Evolutionary conservation across 2,113 vertebrate genomes (phyloP).

Genomic region (Eulemur macaco): DNA sequence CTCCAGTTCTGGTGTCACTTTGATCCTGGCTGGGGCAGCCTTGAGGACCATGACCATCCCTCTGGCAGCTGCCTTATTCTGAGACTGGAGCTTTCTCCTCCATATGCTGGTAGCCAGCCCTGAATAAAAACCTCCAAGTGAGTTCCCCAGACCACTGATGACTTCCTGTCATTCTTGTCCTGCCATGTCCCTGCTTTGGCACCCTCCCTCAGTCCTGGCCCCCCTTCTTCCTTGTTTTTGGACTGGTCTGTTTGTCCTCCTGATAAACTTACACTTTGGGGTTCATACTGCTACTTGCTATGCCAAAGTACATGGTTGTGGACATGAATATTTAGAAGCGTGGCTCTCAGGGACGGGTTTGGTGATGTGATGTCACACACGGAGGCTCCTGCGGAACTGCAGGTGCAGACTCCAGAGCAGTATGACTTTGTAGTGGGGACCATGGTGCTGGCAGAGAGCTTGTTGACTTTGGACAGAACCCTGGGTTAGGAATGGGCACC

Average conservation of each 20-base stretch:
- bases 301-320: background rate
- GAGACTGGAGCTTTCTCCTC: background rate
- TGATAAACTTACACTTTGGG: background rate
- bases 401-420: background rate
- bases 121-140: background rate
- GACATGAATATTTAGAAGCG: background rate
- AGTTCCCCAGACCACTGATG: background rate
- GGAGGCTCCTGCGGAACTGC: too few relatives aligned
- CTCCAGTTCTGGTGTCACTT: background rate
- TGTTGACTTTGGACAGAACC: background rate
- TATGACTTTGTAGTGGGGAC: background rate
- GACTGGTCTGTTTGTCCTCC: background rate
- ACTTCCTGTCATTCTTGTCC: background rate
- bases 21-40: background rate
- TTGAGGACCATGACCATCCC: accelerated
- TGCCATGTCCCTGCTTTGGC: background rate
- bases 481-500: background rate
- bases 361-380: background rate
- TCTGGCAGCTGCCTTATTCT: background rate
- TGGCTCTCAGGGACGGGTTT: background rate
- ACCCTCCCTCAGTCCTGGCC: background rate
- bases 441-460: background rate
- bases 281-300: background rate
- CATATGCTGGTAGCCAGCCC: background rate
- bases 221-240: background rate